Conservation (phyloP, 2,888 invertebrate species). For the Gortyna flavago region DNA sequence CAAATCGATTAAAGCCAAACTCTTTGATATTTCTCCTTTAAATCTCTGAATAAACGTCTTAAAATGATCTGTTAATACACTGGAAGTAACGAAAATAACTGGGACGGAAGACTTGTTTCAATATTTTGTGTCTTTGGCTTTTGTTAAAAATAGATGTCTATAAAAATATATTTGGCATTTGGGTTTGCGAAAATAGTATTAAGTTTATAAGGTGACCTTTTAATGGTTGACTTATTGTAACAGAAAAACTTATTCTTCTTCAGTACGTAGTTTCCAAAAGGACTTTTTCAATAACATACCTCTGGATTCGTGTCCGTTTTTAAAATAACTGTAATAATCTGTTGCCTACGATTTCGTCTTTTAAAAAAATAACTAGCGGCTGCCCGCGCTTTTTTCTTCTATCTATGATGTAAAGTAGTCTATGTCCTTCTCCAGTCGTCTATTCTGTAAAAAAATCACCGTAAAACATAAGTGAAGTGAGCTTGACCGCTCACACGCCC, state of each 20-base stretch:
- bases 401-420: no score
- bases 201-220: neutral
- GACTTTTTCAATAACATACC: neutral
- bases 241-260: neutral
- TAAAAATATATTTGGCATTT: constrained; percentile 5
- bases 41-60: constrained; percentile 47
- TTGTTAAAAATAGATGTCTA: constrained; percentile 17
- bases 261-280: neutral
- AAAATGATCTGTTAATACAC: constrained; percentile 45
- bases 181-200: neutral
- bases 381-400: no score
- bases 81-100: constrained; percentile 44
- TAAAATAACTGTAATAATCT: neutral
- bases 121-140: constrained; percentile 22
- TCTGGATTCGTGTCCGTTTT: neutral
- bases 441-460: no score
- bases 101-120: constrained; percentile 25
- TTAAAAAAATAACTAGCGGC: no score
- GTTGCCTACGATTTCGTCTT: neutral
- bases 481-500: no score
- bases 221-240: neutral
- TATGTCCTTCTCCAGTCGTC: no score
- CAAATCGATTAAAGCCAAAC: constrained; percentile 58
- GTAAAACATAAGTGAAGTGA: no score
- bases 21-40: constrained; percentile 53